Evolutionary conservation across 2,797 vertebrate species (phyloP).

Genomic region (Karalla daura): DNA sequence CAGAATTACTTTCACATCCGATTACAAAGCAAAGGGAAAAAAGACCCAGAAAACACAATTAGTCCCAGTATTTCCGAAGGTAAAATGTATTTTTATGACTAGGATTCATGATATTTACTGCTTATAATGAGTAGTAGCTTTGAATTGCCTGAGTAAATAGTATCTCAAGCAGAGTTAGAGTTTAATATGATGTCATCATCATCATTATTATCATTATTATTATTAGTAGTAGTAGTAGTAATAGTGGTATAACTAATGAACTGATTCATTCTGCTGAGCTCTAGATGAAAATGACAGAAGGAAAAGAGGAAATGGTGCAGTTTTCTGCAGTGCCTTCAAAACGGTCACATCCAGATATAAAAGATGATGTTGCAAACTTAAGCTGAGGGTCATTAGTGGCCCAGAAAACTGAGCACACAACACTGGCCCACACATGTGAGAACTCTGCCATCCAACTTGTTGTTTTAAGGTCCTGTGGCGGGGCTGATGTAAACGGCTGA

Average conservation of each 20-base stretch:
- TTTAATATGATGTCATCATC: background rate
- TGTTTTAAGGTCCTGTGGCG: slow-evolving; percentile 34
- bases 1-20: background rate
- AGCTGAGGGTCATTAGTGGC: background rate
- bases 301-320: background rate
- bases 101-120: background rate
- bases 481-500: slow-evolving; percentile 26
- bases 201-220: background rate
- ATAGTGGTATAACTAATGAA: background rate
- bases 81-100: background rate
- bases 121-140: background rate
- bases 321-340: background rate
- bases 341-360: background rate
- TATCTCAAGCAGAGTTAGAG: no score
- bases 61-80: no score
- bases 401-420: slow-evolving; percentile 14
- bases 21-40: background rate
- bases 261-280: background rate
- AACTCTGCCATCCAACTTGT: slow-evolving; percentile 10
- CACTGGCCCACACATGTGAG: slow-evolving; percentile 7
- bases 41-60: background rate
- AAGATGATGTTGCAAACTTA: background rate
- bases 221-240: no score
- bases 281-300: background rate
- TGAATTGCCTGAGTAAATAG: background rate